These are phyloP conservation scores for Emydoidea blandingii DNA, from an alignment of 2,797 vertebrate species.

Conservation along the genomic window DNA sequence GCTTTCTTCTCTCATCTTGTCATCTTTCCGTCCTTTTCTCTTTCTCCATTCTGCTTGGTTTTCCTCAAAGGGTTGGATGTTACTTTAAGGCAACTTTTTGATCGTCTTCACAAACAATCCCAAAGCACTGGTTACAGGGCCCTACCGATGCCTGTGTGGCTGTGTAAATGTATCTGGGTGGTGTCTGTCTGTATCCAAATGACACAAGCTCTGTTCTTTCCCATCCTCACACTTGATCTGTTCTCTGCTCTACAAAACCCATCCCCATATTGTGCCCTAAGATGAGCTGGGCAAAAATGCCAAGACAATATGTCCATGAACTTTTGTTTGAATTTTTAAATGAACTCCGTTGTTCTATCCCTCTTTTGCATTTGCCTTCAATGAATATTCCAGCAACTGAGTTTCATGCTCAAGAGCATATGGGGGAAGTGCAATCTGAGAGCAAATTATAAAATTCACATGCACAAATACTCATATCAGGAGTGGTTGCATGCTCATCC, in stretches of 20 bases:
- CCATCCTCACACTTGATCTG: not conserved
- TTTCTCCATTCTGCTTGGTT: not conserved
- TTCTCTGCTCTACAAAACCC: not conserved
- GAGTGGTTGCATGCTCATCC: not conserved
- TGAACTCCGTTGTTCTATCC: not conserved
- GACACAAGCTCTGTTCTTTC: not conserved
- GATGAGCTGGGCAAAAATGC: not conserved
- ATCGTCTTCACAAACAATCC: not conserved
- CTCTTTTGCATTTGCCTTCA: not conserved
- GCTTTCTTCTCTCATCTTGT: not conserved
- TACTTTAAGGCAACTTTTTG: not conserved
- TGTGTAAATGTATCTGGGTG: not conserved
- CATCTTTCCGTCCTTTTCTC: not conserved
- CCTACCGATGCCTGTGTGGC: fast-evolving
- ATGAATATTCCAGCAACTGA: not conserved
- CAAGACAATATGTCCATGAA: not conserved
- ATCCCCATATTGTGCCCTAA: not conserved
- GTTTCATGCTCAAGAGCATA: not conserved
- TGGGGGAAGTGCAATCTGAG: not conserved
- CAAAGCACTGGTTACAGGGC: not conserved
- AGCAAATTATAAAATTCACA: not conserved
- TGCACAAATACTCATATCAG: not conserved
- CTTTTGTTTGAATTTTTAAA: not conserved
- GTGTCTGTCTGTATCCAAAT: not conserved
- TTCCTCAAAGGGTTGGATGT: not conserved